These are phyloP conservation scores for Noctuana brunneofusca DNA, from an alignment of 2,888 invertebrate genomes.

Conservation along the genomic window DNA sequence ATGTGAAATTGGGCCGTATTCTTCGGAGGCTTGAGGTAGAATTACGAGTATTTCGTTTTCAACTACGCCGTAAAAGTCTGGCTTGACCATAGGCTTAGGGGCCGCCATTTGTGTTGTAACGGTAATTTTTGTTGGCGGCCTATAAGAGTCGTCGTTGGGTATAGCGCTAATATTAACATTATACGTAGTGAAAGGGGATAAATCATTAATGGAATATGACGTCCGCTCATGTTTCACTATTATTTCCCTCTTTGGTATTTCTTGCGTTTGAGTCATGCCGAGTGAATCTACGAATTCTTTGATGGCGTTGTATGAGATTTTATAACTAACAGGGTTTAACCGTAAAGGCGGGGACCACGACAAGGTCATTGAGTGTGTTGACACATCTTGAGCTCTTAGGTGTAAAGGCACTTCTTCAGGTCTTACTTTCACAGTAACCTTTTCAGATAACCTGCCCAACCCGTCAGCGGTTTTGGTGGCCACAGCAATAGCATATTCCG, in stretches of 20 bases:
- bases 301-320: conserved; percentile 94
- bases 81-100: conserved; percentile 97
- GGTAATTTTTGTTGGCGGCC: conserved; percentile 95
- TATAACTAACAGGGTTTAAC: conserved; percentile 94
- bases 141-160: conserved; percentile 91
- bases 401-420: conserved; percentile 96
- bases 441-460: conserved; percentile 93
- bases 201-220: conserved; percentile 91
- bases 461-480: conserved; percentile 92
- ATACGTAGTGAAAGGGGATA: conserved; percentile 96
- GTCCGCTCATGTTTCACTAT: conserved; percentile 87
- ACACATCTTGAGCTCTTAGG: conserved; percentile 93
- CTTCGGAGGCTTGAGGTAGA: conserved; percentile 97
- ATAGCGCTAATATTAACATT: conserved; percentile 96
- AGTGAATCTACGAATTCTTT: conserved; percentile 97
- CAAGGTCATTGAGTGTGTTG: conserved; percentile 96
- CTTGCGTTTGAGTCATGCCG: conserved; percentile 94
- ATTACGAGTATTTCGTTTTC: conserved; percentile 95
- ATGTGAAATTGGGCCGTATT: conserved; percentile 98
- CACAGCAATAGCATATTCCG: conserved; percentile 95
- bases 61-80: conserved; percentile 95
- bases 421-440: conserved; percentile 94
- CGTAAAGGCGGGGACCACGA: conserved; percentile 95
- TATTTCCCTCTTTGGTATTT: conserved; percentile 88
- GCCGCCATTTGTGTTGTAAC: conserved; percentile 98